These are phyloP conservation scores for Caranx ignobilis DNA, from an alignment of 2,113 vertebrate species.

Conservation along the genomic window DNA sequence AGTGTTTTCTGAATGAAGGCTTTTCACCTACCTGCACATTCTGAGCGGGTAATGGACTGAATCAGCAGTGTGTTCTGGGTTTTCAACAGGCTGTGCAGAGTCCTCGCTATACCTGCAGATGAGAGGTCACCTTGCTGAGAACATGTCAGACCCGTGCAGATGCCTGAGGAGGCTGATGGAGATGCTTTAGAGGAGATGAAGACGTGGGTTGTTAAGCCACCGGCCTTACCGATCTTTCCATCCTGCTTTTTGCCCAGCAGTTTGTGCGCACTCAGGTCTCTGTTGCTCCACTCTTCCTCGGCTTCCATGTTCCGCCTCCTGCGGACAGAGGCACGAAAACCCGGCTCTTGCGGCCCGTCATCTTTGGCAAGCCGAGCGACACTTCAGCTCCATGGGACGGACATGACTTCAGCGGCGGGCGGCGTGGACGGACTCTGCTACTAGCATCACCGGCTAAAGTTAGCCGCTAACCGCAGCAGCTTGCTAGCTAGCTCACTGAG, in stretches of 20 bases:
- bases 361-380: conserved; percentile 48
- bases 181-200: no score
- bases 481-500: conserved; percentile 11
- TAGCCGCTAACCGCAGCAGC: conserved; percentile 33
- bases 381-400: conserved; percentile 57
- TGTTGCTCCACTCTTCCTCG: conserved; percentile 72
- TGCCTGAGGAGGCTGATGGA: no score
- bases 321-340: conserved; percentile 61
- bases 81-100: conserved; percentile 77
- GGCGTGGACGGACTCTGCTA: neutral
- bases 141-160: neutral
- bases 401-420: conserved; percentile 25
- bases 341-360: conserved; percentile 51
- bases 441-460: conserved; percentile 41
- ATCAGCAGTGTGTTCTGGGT: conserved; percentile 74
- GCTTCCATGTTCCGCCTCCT: conserved; percentile 81
- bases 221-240: conserved; percentile 51
- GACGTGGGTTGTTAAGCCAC: neutral
- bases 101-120: conserved; percentile 72
- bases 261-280: conserved; percentile 61
- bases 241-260: conserved; percentile 71
- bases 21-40: conserved; percentile 74
- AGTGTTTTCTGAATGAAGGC: neutral
- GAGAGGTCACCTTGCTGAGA: conserved; percentile 14
- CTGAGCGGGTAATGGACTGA: conserved; percentile 70